Conservation (phyloP, 2,888 invertebrate species). For the Selenia dentaria region DNA sequence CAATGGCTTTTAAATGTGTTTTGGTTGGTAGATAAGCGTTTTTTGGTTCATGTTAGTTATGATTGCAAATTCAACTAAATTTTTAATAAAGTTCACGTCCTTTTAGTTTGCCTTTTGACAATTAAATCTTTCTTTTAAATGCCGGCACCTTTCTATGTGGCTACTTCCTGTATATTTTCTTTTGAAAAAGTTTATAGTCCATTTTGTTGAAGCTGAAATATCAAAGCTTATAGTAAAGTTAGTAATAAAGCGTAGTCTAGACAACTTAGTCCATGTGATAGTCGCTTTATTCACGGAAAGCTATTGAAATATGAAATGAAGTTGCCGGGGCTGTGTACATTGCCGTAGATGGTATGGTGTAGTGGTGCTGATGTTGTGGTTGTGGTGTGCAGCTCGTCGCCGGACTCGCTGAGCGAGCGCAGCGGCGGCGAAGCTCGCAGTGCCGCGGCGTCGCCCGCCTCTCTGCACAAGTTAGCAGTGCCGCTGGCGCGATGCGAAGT, state of each 20-base stretch:
- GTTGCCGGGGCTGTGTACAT: not conserved
- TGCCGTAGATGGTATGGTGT: too few species aligned
- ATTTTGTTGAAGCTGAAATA: too few species aligned
- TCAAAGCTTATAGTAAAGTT: too few species aligned
- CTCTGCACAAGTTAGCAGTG: conserved; percentile 96
- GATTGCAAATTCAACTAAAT: conserved; percentile 3
- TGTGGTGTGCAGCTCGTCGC: conserved; percentile 89
- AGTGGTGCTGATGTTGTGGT: not conserved
- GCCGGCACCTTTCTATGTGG: conserved; percentile 3
- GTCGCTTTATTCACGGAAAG: not conserved
- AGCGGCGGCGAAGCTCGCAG: conserved; percentile 90
- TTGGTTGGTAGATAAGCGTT: conserved; percentile 11
- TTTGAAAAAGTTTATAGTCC: too few species aligned
- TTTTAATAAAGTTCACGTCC: not conserved
- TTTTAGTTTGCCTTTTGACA: conserved; percentile 1
- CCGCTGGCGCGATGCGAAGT: conserved; percentile 97
- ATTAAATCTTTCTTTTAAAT: not conserved
- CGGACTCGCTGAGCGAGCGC: conserved; percentile 94
- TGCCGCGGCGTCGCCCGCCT: conserved; percentile 90
- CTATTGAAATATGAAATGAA: not conserved
- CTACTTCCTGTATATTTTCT: not conserved
- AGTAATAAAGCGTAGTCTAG: conserved; percentile 4
- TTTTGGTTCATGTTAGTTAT: not conserved
- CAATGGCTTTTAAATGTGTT: conserved; percentile 19
- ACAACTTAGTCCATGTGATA: not conserved